Evolutionary conservation across 2,113 vertebrate species (phyloP).

Genomic region (Coregonus clupeaformis): DNA sequence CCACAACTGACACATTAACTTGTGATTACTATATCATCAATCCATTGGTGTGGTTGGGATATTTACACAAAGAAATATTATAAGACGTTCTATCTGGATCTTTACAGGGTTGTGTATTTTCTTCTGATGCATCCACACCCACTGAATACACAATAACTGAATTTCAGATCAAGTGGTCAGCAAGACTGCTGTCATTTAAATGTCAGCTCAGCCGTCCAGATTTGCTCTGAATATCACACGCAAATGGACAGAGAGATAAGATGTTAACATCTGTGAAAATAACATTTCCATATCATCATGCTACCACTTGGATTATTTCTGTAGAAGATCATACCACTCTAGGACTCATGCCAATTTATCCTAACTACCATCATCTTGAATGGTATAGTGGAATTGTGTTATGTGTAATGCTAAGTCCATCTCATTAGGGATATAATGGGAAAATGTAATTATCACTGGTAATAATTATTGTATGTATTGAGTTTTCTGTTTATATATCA

Average conservation of each 20-base stretch:
- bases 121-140: no score
- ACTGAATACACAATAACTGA: not conserved
- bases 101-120: no score
- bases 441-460: slow-evolving; percentile 77
- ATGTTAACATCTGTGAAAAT: not conserved
- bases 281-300: not conserved
- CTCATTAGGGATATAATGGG: slow-evolving; percentile 80
- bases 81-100: no score
- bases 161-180: no score
- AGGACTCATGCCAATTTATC: slow-evolving; percentile 31
- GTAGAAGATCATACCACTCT: slow-evolving; percentile 24
- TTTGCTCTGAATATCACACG: no score
- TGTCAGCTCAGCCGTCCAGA: no score
- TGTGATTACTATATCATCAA: no score
- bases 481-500: slow-evolving; percentile 74
- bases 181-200: no score
- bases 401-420: slow-evolving; percentile 70
- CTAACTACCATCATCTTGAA: slow-evolving; percentile 47
- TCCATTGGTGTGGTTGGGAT: no score
- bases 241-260: not conserved
- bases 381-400: slow-evolving; percentile 56
- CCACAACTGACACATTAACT: no score
- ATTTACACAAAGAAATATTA: no score
- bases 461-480: slow-evolving; percentile 78
- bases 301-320: not conserved